Base-by-base conservation (phyloP, 2,888 invertebrate genomes). In the Sceliomorpha sp. region DNA sequence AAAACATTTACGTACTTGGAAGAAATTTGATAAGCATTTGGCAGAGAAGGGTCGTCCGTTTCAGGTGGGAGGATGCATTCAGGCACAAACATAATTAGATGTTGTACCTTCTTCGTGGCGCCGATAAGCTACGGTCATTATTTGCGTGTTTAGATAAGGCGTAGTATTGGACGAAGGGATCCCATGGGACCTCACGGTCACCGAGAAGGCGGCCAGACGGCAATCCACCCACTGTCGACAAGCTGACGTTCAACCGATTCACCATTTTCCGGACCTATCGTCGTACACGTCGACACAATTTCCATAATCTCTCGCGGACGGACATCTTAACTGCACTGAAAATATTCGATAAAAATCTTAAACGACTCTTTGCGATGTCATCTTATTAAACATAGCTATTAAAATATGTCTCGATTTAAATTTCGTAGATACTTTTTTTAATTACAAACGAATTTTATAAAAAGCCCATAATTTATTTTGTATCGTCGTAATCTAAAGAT, bases 141-240 rank as follows among this genome's bases (percentile, higher is more conserved):
- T 86, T 87, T 83, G 81, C 82, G 80, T 88, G 87, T 88, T 88
- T 83, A 87, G 87, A 88, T 88, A 88, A 82, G 77, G 32, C 53
- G 20, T 29, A 29, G 59, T 64, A 55, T 56, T 48, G 58, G 58
- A 39, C 62, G 51, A 59, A 15, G 59, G 44, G 63, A 44, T 67
- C 56, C 56, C 60, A 42, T 44, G 63, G 17, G 47, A 48, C 50
- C 44, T 51, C 39, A 32, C 37, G 66, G 42, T 60, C 64, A 62
- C 58, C 62, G 50, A 66, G 45, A 56, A 50, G 40, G 56, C 60
- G 37, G 24, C 48, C 60, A 50, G 47, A 67, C 44, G 29, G 62
- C 31, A 53, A 40, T 72, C 55, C 66, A 66, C 69, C 69, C 69
- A 72, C 72, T 45, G 55, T 47, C 31, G 31, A 48, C 27, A 34